Evolutionary conservation across 2,888 invertebrate species (phyloP).

Genomic region (Brachyopa scutellaris): DNA sequence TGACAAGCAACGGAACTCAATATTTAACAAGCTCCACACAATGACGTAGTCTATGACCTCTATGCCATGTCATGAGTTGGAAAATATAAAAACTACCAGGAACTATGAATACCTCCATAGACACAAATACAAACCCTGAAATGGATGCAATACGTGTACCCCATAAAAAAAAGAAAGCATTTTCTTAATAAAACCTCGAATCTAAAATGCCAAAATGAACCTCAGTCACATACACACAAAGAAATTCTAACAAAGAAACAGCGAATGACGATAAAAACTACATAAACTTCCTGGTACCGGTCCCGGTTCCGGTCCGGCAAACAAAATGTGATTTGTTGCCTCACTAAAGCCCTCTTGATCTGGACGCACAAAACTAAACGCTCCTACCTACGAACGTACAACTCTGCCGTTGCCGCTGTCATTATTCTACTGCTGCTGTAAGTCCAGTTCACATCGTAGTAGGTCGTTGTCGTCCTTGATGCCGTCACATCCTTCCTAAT

Average conservation of each 20-base stretch:
- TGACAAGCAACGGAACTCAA: slow-evolving; percentile 13
- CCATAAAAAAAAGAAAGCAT: slow-evolving; percentile 22
- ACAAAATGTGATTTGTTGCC: slow-evolving; percentile 55
- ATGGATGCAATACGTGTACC: no score
- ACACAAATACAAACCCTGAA: no score
- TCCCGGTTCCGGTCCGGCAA: slow-evolving; percentile 21
- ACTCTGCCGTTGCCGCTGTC: not conserved
- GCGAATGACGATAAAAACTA: slow-evolving; percentile 46
- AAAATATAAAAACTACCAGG: no score
- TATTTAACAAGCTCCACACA: slow-evolving; percentile 9
- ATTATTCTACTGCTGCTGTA: not conserved
- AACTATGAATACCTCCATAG: no score
- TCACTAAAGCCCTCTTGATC: slow-evolving; percentile 11
- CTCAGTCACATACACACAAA: slow-evolving; percentile 19
- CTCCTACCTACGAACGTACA: not conserved
- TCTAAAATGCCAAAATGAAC: slow-evolving; percentile 3
- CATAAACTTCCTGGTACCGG: slow-evolving; percentile 22
- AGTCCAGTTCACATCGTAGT: slow-evolving; percentile 23
- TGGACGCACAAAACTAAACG: slow-evolving; percentile 19
- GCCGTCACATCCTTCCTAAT: slow-evolving; percentile 51
- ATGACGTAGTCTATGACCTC: slow-evolving; percentile 2
- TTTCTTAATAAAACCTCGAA: slow-evolving; percentile 40
- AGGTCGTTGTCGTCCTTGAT: slow-evolving; percentile 23
- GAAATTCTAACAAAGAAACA: not conserved
- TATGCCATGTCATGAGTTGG: no score